A percentile compares a stretch with the other conserved stretches of the same genome.
Conservation (phyloP, 2,888 invertebrate genomes). For the Morpho achilles region DNA sequence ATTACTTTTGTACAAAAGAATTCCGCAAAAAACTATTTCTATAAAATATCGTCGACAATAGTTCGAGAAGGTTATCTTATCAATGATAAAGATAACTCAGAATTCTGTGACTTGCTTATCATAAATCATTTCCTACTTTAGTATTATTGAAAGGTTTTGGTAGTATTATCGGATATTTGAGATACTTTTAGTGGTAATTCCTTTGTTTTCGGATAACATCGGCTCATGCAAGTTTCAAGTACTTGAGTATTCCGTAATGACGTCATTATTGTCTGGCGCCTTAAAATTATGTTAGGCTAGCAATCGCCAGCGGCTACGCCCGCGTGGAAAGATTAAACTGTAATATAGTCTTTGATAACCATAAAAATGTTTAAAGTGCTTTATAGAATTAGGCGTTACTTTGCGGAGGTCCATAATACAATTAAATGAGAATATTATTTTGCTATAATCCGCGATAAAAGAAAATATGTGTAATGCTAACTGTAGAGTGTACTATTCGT, state of each 20-base stretch:
- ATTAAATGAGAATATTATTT: no score
- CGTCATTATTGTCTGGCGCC: slow-evolving; percentile 4
- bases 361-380: no score
- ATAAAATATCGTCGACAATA: neutral
- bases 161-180: slow-evolving; percentile 4
- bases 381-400: no score
- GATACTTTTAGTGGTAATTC: neutral
- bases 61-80: slow-evolving; percentile 4
- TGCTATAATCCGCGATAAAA: no score
- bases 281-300: neutral
- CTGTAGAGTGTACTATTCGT: no score
- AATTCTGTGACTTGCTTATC: slow-evolving; percentile 6
- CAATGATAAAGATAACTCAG: neutral
- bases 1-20: no score
- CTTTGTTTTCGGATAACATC: neutral
- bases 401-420: no score
- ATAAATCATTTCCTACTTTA: slow-evolving; percentile 15
- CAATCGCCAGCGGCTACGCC: no score
- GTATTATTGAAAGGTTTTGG: slow-evolving; percentile 2
- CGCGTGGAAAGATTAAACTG: no score
- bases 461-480: no score
- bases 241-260: neutral
- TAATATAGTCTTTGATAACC: no score
- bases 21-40: no score
- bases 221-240: slow-evolving; percentile 1